A percentile compares a stretch with the other conserved stretches of the same genome.
phyloP scores from a whole-genome alignment of 2,797 vertebrate genomes.

The Chloroceryle inda region DNA sequence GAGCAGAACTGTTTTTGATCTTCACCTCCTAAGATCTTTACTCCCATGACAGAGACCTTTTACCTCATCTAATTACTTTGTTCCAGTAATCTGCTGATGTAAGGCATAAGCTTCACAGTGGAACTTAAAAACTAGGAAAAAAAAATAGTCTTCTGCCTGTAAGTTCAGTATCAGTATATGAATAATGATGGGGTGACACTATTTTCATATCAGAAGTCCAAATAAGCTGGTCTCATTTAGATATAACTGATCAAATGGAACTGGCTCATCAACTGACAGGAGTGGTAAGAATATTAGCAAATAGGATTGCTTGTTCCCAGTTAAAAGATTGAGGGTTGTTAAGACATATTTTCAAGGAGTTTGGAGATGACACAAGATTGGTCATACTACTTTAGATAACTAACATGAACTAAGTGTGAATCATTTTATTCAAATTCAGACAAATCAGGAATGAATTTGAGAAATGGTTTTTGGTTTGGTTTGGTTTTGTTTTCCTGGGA shows the following conservation, averaged over 20 bases:
- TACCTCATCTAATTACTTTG: not conserved
- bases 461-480: not conserved
- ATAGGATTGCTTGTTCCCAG: not conserved
- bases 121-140: not conserved
- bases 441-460: not conserved
- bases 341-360: not conserved
- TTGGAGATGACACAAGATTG: not conserved
- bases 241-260: not conserved
- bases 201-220: not conserved
- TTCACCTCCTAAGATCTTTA: not conserved
- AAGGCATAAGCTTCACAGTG: not conserved
- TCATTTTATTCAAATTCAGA: not conserved
- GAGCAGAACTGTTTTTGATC: not conserved
- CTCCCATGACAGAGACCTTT: not conserved
- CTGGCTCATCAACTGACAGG: not conserved
- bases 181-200: not conserved
- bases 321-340: not conserved
- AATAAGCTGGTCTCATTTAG: not conserved
- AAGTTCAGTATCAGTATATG: not conserved
- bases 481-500: not conserved
- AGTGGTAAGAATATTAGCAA: not conserved
- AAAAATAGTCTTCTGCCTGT: not conserved
- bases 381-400: not conserved
- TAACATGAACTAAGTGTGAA: not conserved
- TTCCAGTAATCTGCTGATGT: slow-evolving; percentile 10